A percentile compares a stretch with the other conserved stretches of the same genome.
Evolutionary conservation across 2,888 invertebrate genomes (phyloP).

Genomic region (Platypus cylindrus): DNA sequence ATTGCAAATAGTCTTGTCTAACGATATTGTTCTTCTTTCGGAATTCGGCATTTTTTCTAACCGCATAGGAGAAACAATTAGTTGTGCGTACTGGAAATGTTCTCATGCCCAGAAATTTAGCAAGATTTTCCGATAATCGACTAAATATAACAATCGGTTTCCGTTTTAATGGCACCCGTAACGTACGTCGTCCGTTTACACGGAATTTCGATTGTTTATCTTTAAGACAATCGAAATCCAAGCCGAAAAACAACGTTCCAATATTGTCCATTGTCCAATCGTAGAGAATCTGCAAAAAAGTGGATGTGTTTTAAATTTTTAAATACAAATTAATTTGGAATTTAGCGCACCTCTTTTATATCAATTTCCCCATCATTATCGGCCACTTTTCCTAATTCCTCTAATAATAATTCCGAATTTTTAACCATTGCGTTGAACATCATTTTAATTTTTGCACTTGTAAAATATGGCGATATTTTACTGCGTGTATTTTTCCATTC

Average conservation of each 20-base stretch:
- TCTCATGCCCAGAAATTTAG: conserved; percentile 1
- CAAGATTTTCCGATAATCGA: conserved; percentile 1
- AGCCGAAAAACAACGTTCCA: conserved; percentile 42
- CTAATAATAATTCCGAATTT: conserved; percentile 2
- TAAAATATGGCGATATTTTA: conserved; percentile 46
- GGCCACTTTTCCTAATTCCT: background rate
- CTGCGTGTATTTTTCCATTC: conserved; percentile 47
- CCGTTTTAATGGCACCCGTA: background rate
- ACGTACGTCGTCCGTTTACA: conserved; percentile 12
- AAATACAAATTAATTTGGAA: no score
- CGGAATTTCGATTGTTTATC: conserved; percentile 37
- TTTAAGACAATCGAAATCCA: conserved; percentile 42
- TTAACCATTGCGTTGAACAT: conserved; percentile 21
- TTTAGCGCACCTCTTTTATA: conserved; percentile 6
- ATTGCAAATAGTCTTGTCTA: conserved; percentile 20
- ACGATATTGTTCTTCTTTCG: conserved; percentile 20
- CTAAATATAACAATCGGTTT: conserved; percentile 2
- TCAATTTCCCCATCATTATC: conserved; percentile 2
- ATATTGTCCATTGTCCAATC: conserved; percentile 18
- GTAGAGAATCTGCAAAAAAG: no score
- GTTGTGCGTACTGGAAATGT: conserved; percentile 17
- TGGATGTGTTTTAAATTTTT: no score
- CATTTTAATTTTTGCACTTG: conserved; percentile 35
- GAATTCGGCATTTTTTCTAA: conserved; percentile 22
- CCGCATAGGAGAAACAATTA: conserved; percentile 23